A percentile compares a stretch with the other conserved stretches of the same genome.
phyloP scores from a whole-genome alignment of 2,113 vertebrate genomes.

The Ia io region DNA sequence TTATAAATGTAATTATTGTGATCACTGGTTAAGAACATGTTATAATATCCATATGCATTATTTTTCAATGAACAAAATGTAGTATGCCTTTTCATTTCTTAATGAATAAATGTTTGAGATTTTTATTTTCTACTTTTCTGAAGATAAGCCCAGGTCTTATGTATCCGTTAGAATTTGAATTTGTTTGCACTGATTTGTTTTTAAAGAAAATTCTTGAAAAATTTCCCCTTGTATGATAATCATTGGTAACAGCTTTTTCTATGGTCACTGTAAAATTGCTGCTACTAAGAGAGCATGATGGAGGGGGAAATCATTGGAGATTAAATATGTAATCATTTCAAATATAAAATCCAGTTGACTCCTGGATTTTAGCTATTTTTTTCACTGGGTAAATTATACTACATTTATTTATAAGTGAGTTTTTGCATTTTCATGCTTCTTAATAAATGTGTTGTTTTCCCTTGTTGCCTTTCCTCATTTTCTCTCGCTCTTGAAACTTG shows the following conservation, averaged over 20 bases:
- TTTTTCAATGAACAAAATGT: constrained; percentile 68
- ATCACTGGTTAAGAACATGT: constrained; percentile 70
- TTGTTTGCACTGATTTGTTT: constrained; percentile 69
- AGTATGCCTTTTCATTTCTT: constrained; percentile 78
- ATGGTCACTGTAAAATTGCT: constrained; percentile 60
- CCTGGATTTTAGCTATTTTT: constrained; percentile 59
- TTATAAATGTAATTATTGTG: constrained; percentile 69
- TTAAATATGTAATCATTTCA: constrained; percentile 68
- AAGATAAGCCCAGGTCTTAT: constrained; percentile 43
- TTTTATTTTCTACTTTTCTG: constrained; percentile 73
- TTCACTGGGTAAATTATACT: constrained; percentile 58
- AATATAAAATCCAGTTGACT: constrained; percentile 69
- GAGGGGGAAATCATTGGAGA: constrained; percentile 38
- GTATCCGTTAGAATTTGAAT: constrained; percentile 54
- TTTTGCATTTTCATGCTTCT: constrained; percentile 71
- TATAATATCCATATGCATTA: constrained; percentile 68
- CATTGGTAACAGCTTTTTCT: constrained; percentile 50
- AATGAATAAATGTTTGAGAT: constrained; percentile 41
- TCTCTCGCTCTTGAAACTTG: background rate
- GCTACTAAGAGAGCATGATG: constrained; percentile 59
- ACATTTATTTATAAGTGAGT: constrained; percentile 72
- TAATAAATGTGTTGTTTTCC: constrained; percentile 79
- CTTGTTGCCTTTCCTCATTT: constrained; percentile 6
- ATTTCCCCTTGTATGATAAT: background rate
- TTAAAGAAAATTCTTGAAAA: constrained; percentile 65